phyloP scores from a whole-genome alignment of 2,888 invertebrate species.

The Penaeus monodon region DNA sequence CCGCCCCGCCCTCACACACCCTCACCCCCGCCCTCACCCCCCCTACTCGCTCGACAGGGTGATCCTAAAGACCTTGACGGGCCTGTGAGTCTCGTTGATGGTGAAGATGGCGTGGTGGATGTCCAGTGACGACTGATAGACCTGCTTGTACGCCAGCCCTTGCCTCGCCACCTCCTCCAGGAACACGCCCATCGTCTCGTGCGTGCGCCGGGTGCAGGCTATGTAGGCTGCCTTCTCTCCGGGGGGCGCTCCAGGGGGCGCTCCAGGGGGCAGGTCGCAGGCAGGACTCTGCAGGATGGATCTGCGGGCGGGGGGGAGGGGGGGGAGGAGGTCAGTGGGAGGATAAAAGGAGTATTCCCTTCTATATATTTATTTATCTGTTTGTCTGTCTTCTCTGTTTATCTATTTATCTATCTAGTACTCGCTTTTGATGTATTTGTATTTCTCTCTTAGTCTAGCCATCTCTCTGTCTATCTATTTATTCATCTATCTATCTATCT shows the following conservation, averaged over 20 bases:
- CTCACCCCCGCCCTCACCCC: neutral
- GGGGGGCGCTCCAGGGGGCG: neutral
- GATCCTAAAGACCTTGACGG: conserved; percentile 56
- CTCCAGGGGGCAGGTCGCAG: neutral
- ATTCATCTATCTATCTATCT: neutral
- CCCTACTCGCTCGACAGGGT: neutral
- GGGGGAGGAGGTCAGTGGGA: no score
- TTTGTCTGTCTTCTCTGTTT: neutral
- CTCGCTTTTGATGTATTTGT: no score
- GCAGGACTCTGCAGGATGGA: neutral
- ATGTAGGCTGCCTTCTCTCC: conserved; percentile 36
- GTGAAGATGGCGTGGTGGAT: conserved; percentile 50
- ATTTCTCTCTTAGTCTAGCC: no score
- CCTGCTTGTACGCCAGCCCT: conserved; percentile 35
- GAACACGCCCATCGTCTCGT: conserved; percentile 52
- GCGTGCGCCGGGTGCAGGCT: conserved; percentile 55
- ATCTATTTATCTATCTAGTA: neutral
- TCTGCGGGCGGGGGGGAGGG: no score
- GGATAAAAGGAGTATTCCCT: no score
- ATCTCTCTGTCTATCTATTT: neutral
- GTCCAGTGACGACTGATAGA: conserved; percentile 56
- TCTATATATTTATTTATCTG: no score
- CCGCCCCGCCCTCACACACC: neutral
- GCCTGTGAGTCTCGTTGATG: conserved; percentile 56
- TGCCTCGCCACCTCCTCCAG: conserved; percentile 42